Evolutionary conservation across 2,797 vertebrate species (phyloP).

Genomic region (Anabas testudineus): DNA sequence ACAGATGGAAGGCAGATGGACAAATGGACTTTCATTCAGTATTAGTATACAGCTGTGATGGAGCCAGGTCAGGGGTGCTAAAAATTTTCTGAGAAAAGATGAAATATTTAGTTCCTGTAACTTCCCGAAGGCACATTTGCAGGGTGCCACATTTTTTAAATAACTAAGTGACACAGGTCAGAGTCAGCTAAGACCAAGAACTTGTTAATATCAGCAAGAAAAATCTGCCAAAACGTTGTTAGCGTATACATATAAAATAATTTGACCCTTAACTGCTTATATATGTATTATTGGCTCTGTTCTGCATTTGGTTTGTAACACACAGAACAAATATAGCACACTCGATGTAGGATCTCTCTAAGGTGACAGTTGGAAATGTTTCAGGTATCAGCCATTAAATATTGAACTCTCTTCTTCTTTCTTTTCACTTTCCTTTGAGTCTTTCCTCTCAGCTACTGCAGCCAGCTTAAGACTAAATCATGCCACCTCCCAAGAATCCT

Average conservation of each 20-base stretch:
- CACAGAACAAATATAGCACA: neutral
- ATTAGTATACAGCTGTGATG: conserved; percentile 21
- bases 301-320: neutral
- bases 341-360: neutral
- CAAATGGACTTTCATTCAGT: conserved; percentile 33
- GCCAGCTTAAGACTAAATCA: conserved; percentile 24
- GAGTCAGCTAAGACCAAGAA: conserved; percentile 1
- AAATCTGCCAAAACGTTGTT: neutral
- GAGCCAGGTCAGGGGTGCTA: neutral
- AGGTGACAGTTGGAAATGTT: conserved; percentile 16
- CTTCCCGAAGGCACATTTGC: conserved; percentile 1
- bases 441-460: neutral
- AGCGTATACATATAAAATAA: no score
- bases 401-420: neutral
- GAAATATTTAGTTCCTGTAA: conserved; percentile 1
- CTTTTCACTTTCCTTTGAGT: neutral
- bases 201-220: neutral
- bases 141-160: neutral
- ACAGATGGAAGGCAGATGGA: conserved; percentile 62
- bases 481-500: conserved; percentile 16
- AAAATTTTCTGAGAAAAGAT: conserved; percentile 2
- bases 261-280: no score
- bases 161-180: neutral
- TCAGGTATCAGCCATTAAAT: neutral
- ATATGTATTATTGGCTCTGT: neutral